Percentiles rank a stretch among this genome's conserved stretches.
Evolutionary conservation across 2,113 vertebrate genomes (phyloP).

Genomic region (Psilopogon haemacephalus): DNA sequence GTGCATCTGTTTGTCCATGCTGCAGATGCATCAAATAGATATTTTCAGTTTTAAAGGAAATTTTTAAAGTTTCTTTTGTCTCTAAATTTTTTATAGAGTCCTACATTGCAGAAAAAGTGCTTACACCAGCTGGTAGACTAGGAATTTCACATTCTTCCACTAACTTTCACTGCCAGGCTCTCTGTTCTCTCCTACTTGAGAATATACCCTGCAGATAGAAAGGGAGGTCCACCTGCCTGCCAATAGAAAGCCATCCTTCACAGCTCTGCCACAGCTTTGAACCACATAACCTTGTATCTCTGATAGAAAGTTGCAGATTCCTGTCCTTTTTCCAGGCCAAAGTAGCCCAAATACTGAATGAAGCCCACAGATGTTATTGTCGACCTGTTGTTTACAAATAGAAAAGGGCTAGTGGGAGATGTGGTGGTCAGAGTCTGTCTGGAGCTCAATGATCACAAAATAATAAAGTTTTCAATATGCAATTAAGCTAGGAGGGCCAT

Average conservation of each 20-base stretch:
- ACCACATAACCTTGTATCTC: fast-evolving
- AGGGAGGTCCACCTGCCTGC: neutral
- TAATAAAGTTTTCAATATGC: too few relatives aligned
- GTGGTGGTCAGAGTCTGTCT: too few relatives aligned
- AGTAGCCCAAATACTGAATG: neutral
- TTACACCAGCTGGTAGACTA: neutral
- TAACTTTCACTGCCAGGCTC: neutral
- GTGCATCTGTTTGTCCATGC: fast-evolving
- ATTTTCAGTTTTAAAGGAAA: neutral
- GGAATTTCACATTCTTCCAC: neutral
- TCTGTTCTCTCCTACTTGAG: neutral
- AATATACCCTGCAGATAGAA: neutral
- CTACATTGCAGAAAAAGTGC: neutral
- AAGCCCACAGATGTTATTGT: neutral
- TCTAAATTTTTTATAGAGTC: neutral
- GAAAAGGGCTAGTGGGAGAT: too few relatives aligned
- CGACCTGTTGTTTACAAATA: too few relatives aligned
- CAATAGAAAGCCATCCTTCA: neutral
- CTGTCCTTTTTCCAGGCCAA: neutral
- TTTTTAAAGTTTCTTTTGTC: neutral
- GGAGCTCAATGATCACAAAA: too few relatives aligned
- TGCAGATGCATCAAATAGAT: neutral
- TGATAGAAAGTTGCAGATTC: neutral
- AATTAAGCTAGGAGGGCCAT: too few relatives aligned
- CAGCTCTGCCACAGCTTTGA: neutral